Base-by-base conservation (phyloP, 1,140 invertebrate species). In the Scylla paramamosain region DNA sequence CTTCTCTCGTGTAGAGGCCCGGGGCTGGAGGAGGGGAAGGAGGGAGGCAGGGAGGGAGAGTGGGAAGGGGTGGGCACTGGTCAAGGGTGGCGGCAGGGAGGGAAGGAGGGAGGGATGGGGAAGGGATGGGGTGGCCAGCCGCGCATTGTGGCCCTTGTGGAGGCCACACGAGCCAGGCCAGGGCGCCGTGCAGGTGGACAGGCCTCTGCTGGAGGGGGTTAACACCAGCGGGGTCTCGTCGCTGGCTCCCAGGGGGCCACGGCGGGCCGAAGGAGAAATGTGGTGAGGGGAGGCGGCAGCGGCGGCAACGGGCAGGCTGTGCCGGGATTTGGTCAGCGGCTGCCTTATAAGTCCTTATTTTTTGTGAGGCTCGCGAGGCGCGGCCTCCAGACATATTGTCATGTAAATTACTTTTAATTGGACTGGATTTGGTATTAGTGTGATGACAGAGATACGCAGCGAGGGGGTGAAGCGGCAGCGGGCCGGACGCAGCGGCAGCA, bases 371-470 rank as follows among this genome's bases (percentile, higher is more conserved):
- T 93, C n/a, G 95, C 25, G 91, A 84, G 95, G 39, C 95, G 83
- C 91, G 87, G 91, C 90, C 91, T 91, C 95, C 95, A 95, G 95
- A 95, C 92, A 95, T 95, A 95, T 95, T 95, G 95, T 95, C 91
- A 95, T 95, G 95, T 95, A 95, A 95, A 95, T 95, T 93, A 93
- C 91, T 93, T 93, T 95, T 95, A 95, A 95, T 95, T 95, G 95
- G 86, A 95, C 91, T 95, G 95, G 95, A 90, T 95, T 82, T 95
- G 95, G 95, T 93, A 95, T 95, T 93, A 93, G 91, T 82, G 92
- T 77, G 95, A 95, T 95, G 95, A 95, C 86, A 88, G 95, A 93
- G 92, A 95, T 93, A 95, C 67, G 77, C 20, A 31, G 89, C 90
- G 39, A 46, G 67, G 12, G 82, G 83, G 77, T 86, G 94, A 89